Evolutionary conservation across 2,888 invertebrate genomes (phyloP).

Genomic region (Metacarcinus magister): DNA sequence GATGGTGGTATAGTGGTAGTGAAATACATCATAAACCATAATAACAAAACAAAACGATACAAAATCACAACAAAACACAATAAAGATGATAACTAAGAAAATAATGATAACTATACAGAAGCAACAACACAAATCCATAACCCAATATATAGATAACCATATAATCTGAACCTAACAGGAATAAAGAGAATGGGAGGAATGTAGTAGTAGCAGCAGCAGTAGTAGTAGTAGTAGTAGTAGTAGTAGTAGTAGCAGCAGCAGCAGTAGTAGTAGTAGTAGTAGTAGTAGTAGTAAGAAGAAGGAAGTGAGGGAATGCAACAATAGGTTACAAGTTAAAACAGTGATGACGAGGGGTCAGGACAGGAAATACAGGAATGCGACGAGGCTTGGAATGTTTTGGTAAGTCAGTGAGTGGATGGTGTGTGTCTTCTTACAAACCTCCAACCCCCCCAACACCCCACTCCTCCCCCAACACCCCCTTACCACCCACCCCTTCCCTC

Average conservation of each 20-base stretch:
- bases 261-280: not conserved
- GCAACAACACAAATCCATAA: not conserved
- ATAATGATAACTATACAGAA: not conserved
- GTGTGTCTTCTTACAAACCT: not conserved
- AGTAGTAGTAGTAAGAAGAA: not conserved
- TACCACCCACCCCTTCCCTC: not conserved
- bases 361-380: slow-evolving; percentile 48
- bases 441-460: not conserved
- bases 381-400: not conserved
- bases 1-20: not conserved
- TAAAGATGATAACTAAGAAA: not conserved
- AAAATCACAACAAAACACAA: not conserved
- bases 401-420: not conserved
- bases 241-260: not conserved
- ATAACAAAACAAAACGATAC: not conserved
- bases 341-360: not conserved
- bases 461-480: not conserved
- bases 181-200: too few relatives aligned
- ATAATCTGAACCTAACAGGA: not conserved
- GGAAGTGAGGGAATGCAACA: not conserved
- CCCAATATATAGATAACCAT: not conserved
- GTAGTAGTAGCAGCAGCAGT: not conserved
- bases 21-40: not conserved
- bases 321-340: not conserved
- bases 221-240: not conserved